Evolutionary conservation across 1,140 invertebrate genomes (phyloP).

Genomic region (Drosophila nikananu): DNA sequence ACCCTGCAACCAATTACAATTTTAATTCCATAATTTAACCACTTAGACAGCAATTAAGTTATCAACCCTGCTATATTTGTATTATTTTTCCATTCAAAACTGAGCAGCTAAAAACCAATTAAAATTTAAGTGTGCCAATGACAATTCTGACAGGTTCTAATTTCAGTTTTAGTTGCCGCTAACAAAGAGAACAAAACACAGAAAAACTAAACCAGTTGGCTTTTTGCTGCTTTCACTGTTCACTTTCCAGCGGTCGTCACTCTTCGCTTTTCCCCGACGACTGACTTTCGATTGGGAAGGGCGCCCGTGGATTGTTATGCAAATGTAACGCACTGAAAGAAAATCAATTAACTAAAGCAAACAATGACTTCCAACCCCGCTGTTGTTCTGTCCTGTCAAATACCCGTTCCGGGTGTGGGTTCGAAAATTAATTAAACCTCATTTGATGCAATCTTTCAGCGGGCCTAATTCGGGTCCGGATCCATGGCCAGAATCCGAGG

Average conservation of each 20-base stretch:
- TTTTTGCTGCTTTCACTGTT: constrained; percentile 44
- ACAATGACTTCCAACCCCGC: constrained; percentile 30
- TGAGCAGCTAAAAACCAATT: constrained; percentile 17
- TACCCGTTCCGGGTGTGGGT: constrained; percentile 27
- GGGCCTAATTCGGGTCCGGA: constrained; percentile 29
- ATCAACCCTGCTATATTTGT: constrained; percentile 24
- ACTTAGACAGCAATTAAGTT: constrained; percentile 23
- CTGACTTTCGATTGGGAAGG: constrained; percentile 20
- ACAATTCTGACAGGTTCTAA: constrained; percentile 39
- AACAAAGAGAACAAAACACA: constrained; percentile 39
- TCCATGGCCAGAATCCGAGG: constrained; percentile 28
- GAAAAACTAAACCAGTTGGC: constrained; percentile 16
- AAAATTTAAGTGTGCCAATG: constrained; percentile 57
- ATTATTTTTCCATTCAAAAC: constrained; percentile 13
- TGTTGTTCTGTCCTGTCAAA: constrained; percentile 39
- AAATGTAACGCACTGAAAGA: constrained; percentile 77
- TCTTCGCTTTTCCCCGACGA: constrained; percentile 14
- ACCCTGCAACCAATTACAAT: constrained; percentile 15
- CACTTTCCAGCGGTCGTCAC: constrained; percentile 16
- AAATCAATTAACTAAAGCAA: constrained; percentile 82
- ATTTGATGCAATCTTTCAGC: constrained; percentile 68
- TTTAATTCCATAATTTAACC: constrained; percentile 36
- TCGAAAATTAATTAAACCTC: constrained; percentile 77
- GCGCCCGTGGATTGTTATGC: constrained; percentile 64
- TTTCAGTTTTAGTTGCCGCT: constrained; percentile 38